Conservation (phyloP, 2,113 vertebrate species). For the Myotis lucifugus region DNA sequence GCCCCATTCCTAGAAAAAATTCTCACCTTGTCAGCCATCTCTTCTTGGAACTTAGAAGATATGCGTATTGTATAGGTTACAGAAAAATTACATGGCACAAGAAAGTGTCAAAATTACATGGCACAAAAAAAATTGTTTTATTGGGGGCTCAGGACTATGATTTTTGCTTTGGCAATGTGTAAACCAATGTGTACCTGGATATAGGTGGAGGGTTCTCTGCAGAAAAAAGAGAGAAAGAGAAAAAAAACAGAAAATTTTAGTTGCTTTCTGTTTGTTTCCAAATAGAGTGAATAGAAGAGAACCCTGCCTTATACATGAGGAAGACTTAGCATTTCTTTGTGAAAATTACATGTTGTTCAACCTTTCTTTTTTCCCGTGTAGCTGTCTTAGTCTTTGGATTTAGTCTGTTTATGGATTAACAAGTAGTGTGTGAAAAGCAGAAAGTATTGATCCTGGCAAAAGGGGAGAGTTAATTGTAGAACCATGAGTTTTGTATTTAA, state of each 20-base stretch:
- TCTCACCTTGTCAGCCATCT: background rate
- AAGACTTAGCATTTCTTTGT: background rate
- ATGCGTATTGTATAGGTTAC: background rate
- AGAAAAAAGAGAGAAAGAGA: background rate
- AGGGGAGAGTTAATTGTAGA: background rate
- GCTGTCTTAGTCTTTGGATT: constrained; percentile 4
- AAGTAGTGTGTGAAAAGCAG: background rate
- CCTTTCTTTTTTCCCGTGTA: background rate
- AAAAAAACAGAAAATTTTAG: background rate
- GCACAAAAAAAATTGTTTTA: background rate
- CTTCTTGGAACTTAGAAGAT: background rate
- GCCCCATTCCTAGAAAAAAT: background rate
- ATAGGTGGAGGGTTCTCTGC: background rate
- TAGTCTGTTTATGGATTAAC: background rate
- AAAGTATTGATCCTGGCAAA: background rate
- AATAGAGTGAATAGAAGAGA: background rate
- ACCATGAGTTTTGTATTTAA: constrained; percentile 7
- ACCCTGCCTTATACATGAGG: background rate
- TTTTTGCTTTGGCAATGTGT: background rate
- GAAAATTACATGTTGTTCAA: background rate
- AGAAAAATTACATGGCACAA: background rate
- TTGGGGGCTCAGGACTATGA: background rate
- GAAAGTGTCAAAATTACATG: background rate
- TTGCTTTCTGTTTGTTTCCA: background rate
- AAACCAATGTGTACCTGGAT: background rate